phyloP scores from a whole-genome alignment of 2,113 vertebrate genomes.

The Serinus canaria region DNA sequence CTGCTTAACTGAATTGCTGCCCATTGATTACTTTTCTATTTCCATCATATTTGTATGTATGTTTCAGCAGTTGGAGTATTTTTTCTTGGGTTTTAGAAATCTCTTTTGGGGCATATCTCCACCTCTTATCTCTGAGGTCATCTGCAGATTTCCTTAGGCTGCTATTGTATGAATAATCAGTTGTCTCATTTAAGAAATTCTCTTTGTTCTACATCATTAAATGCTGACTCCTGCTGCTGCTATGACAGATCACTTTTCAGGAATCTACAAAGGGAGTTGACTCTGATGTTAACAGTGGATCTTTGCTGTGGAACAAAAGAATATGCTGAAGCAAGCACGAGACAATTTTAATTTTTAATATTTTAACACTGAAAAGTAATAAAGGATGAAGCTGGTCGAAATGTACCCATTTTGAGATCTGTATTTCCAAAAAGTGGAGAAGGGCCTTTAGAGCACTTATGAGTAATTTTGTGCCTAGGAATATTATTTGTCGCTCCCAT shows the following conservation, averaged over 20 bases:
- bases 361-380: not conserved
- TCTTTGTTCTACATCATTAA: constrained; percentile 54
- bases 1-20: not conserved
- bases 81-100: not conserved
- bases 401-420: not conserved
- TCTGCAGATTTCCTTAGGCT: not conserved
- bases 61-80: not conserved
- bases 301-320: constrained; percentile 17
- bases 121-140: not conserved
- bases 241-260: not conserved
- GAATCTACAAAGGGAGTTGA: not conserved
- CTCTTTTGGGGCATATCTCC: not conserved
- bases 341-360: not conserved
- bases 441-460: not conserved
- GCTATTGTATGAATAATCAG: constrained; percentile 9
- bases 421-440: not conserved
- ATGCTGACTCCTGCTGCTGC: constrained; percentile 30
- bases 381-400: not conserved
- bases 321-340: not conserved
- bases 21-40: not conserved
- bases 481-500: not conserved
- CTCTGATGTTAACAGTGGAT: not conserved
- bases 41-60: not conserved
- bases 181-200: constrained; percentile 26
- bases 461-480: not conserved